Percentiles rank a stretch among this genome's conserved stretches.
These are phyloP conservation scores for Amniataba percoides DNA, from an alignment of 2,797 vertebrate genomes.

Conservation along the genomic window DNA sequence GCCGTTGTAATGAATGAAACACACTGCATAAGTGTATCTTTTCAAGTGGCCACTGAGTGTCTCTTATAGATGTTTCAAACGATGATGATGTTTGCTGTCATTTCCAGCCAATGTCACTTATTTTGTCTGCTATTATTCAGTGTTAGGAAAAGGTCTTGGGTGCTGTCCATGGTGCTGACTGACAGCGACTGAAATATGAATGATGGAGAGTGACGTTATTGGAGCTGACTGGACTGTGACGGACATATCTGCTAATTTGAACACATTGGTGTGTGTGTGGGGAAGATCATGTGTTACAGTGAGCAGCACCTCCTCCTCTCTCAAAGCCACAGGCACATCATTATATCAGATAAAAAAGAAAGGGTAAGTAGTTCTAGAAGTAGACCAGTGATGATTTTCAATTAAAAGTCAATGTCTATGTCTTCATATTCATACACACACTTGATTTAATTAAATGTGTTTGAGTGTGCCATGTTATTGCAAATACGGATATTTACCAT, in stretches of 20 bases:
- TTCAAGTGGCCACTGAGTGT: not conserved
- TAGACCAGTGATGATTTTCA: not conserved
- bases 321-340: slow-evolving; percentile 17
- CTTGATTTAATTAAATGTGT: slow-evolving; percentile 14
- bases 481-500: not conserved
- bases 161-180: slow-evolving; percentile 46
- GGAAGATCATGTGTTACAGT: not conserved
- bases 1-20: not conserved
- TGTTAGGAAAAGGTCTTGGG: not conserved
- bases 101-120: not conserved
- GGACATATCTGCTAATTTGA: slow-evolving; percentile 38
- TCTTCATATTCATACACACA: not conserved
- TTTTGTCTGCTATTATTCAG: not conserved
- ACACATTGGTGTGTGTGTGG: slow-evolving; percentile 19
- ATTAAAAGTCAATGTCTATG: slow-evolving; percentile 7
- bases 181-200: slow-evolving; percentile 12
- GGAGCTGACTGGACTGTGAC: slow-evolving; percentile 19
- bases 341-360: slow-evolving; percentile 14
- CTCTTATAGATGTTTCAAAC: not conserved
- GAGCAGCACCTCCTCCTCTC: slow-evolving; percentile 36
- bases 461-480: slow-evolving; percentile 12
- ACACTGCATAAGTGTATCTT: not conserved
- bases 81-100: not conserved
- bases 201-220: slow-evolving; percentile 7
- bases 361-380: not conserved